These are phyloP conservation scores for Macroglossus sobrinus DNA, from an alignment of 2,113 vertebrate species.

Conservation along the genomic window DNA sequence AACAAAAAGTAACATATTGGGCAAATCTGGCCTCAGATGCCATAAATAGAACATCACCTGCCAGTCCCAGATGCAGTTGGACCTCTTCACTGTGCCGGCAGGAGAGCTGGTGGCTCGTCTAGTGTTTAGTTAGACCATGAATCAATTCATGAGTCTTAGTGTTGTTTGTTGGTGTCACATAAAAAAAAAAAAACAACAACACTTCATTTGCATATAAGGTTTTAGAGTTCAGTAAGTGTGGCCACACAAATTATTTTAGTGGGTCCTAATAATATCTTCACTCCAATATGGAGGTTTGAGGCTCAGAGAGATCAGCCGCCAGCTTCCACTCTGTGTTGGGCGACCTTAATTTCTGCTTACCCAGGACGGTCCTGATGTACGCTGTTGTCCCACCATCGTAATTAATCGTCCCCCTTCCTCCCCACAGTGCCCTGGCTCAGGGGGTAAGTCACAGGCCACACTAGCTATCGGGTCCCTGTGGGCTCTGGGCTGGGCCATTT, in stretches of 20 bases:
- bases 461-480: not conserved
- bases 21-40: not conserved
- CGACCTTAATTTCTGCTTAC: not conserved
- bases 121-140: not conserved
- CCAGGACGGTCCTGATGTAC: no score
- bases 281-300: not conserved
- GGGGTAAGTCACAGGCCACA: not conserved
- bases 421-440: not conserved
- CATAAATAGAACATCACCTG: no score
- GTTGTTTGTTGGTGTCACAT: not conserved
- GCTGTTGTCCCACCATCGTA: fast-evolving
- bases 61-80: no score
- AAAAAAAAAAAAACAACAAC: not conserved
- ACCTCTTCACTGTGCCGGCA: not conserved
- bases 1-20: not conserved
- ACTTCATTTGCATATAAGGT: not conserved
- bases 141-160: no score
- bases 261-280: not conserved
- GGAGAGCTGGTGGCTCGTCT: not conserved
- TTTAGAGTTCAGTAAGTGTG: not conserved
- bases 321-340: not conserved
- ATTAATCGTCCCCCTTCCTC: not conserved
- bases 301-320: not conserved
- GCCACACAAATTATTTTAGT: not conserved
- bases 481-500: not conserved